These are phyloP conservation scores for Strigamia transsilvanica DNA, from an alignment of 2,888 invertebrate genomes.

Conservation along the genomic window DNA sequence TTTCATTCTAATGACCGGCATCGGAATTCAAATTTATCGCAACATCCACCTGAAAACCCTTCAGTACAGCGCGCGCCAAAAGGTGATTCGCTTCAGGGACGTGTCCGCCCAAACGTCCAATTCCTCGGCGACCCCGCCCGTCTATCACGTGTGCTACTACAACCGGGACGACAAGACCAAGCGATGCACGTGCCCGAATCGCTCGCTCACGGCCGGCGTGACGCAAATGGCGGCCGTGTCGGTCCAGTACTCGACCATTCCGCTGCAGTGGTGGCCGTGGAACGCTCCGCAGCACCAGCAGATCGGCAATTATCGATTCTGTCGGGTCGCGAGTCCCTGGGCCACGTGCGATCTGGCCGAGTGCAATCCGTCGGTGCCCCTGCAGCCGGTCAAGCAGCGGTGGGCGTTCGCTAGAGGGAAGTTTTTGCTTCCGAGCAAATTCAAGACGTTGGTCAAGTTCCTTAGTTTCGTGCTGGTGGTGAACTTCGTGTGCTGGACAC, in stretches of 20 bases:
- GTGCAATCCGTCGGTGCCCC: neutral
- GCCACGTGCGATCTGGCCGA: neutral
- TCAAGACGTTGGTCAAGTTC: conserved; percentile 18
- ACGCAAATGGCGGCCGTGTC: conserved; percentile 50
- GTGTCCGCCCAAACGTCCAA: neutral
- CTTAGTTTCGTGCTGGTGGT: conserved; percentile 14
- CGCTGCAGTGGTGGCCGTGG: conserved; percentile 53
- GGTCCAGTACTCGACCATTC: conserved; percentile 48
- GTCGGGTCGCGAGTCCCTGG: conserved; percentile 13
- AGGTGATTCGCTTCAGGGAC: conserved; percentile 51
- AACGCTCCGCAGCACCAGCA: neutral
- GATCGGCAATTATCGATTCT: conserved; percentile 46
- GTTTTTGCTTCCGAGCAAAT: neutral
- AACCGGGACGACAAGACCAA: neutral
- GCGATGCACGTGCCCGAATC: conserved; percentile 37
- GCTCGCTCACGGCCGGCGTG: conserved; percentile 28
- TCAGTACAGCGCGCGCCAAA: conserved; percentile 48
- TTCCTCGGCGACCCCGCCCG: neutral
- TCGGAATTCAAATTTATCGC: conserved; percentile 46
- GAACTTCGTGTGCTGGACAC: conserved; percentile 50
- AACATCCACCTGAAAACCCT: conserved; percentile 51
- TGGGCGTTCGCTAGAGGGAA: neutral
- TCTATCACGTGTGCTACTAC: conserved; percentile 18
- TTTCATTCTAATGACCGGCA: conserved; percentile 50
- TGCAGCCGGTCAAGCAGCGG: neutral